Percentiles rank a stretch among this genome's conserved stretches.
phyloP scores from a whole-genome alignment of 2,888 invertebrate genomes.

The Chrysolina oricalcia region DNA sequence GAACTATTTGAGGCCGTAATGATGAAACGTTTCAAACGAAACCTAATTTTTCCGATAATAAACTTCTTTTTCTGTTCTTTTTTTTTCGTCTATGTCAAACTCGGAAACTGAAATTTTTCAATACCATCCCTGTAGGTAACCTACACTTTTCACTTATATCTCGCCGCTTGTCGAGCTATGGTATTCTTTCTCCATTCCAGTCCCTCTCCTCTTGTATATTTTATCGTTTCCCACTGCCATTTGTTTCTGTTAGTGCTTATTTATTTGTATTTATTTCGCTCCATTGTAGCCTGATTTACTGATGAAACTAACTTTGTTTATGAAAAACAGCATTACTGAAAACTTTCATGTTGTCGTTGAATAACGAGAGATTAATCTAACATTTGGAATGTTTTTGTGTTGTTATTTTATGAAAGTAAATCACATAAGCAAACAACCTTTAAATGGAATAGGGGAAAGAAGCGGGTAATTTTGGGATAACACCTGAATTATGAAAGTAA shows the following conservation, averaged over 20 bases:
- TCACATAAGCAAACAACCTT: background rate
- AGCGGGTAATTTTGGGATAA: background rate
- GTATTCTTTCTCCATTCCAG: conserved; percentile 50
- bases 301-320: conserved; percentile 8
- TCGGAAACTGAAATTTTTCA: too few relatives aligned
- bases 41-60: too few relatives aligned
- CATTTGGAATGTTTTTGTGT: background rate
- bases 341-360: conserved; percentile 9
- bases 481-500: background rate
- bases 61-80: too few relatives aligned
- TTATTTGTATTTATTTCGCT: conserved; percentile 33
- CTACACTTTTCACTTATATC: conserved; percentile 57
- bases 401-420: background rate
- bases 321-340: conserved; percentile 16
- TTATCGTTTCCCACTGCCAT: conserved; percentile 31
- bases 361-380: conserved; percentile 12
- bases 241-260: conserved; percentile 33
- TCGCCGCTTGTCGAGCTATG: conserved; percentile 51
- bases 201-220: conserved; percentile 34
- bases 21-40: too few relatives aligned
- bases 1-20: too few relatives aligned
- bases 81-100: too few relatives aligned
- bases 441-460: background rate
- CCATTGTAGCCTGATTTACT: conserved; percentile 27
- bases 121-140: conserved; percentile 33